Evolutionary conservation across 2,888 invertebrate genomes (phyloP), one percentile per base, ranked within the genome.

Genomic region (Drepanosiphum platanoidis): DNA sequence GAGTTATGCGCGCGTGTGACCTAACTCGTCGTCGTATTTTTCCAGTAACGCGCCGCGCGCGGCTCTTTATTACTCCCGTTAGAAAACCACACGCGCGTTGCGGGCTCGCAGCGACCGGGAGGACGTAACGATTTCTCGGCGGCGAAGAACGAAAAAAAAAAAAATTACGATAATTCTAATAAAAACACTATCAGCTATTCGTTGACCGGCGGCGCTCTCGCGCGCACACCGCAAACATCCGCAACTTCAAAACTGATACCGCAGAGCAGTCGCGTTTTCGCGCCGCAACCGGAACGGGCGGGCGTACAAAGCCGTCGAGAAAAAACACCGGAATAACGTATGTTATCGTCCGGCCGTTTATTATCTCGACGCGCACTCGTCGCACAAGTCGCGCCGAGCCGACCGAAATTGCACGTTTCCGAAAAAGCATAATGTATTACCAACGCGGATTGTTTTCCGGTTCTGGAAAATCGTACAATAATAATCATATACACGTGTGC

Each of bases 201-300:
- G 9, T 22, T 52, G 68, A 52, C 52, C 58, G 36, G 27, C 71
- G 70, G 39, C 70, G n/a, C n/a, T n/a, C n/a, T n/a, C n/a, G n/a
- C n/a, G n/a, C 80, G 46, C 30, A 66, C 18, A 81, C 80, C 80
- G 22, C 80, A 81, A 81, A 81, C 52, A 70, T 70, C 80, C 52
- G 52, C 52, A 80, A 52, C n/a, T 7, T 9, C 18, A 80, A 80
- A 70, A 80, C 52, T 70, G 52, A 52, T 80, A 80, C 80, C 52
- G 36, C 70, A 58, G 68, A 80, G 58, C 70, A 52, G 36, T 80
- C 58, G 22, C 42, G 27, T 52, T 70, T 81, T 71, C 39, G 39
- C 36, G 71, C 71, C 58, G 81, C 39, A 81, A 81, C 81, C 71
- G 39, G 71, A 71, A 81, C 81, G 71, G 13, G 58, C 39, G 39